Conservation (phyloP, 2,888 invertebrate species). For the Hoplodrina blanda region DNA sequence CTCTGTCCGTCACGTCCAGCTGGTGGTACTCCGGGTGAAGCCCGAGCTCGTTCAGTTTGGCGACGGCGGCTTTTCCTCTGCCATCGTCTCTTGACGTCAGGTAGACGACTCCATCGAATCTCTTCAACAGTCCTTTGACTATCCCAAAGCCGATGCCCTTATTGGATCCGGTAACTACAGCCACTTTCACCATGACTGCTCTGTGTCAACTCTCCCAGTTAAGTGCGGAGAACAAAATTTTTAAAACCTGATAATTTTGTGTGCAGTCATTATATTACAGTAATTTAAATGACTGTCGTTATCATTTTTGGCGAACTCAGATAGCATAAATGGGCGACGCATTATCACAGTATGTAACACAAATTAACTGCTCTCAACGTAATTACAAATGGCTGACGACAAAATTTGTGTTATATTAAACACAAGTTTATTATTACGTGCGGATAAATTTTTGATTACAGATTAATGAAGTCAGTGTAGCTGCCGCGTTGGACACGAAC, state of each 20-base stretch:
- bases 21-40: constrained; percentile 65
- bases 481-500: too few relatives aligned
- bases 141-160: constrained; percentile 92
- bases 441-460: constrained; percentile 29
- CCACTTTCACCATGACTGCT: constrained; percentile 59
- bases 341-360: constrained; percentile 25
- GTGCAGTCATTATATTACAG: not conserved
- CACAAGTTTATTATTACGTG: constrained; percentile 36
- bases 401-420: constrained; percentile 29
- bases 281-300: not conserved
- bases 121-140: constrained; percentile 90
- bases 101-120: constrained; percentile 90
- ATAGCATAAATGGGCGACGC: constrained; percentile 21
- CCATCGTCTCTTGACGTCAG: constrained; percentile 85
- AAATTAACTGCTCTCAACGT: constrained; percentile 9
- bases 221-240: constrained; percentile 10
- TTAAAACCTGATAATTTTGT: not conserved
- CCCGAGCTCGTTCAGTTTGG: constrained; percentile 66
- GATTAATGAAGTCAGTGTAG: not conserved
- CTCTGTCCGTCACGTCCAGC: constrained; percentile 64
- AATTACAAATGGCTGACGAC: constrained; percentile 37
- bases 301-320: constrained; percentile 8
- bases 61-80: constrained; percentile 68
- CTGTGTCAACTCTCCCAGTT: not conserved
- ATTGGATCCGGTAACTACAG: constrained; percentile 91